Evolutionary conservation across 2,888 invertebrate genomes (phyloP).

Genomic region (Embidobia sp.): DNA sequence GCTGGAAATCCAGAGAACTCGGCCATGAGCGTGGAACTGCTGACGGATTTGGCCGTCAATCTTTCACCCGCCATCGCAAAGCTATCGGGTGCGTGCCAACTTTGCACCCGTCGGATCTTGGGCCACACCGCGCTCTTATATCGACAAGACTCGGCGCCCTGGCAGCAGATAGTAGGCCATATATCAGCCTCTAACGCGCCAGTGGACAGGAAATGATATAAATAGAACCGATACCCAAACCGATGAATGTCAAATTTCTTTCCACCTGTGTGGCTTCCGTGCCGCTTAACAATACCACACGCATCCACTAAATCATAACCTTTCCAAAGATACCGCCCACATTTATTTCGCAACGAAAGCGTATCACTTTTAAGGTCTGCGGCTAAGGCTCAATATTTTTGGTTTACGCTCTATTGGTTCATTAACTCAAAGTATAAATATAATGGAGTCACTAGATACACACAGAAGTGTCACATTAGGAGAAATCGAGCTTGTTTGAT

Average conservation of each 20-base stretch:
- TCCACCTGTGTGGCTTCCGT: slow-evolving; percentile 61
- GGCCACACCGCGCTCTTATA: slow-evolving; percentile 59
- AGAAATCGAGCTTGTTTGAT: too few species aligned
- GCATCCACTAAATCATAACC: slow-evolving; percentile 49
- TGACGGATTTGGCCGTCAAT: slow-evolving; percentile 80
- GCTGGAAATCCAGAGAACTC: slow-evolving; percentile 73
- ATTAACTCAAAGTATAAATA: too few species aligned
- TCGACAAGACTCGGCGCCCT: slow-evolving; percentile 49
- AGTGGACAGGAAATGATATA: slow-evolving; percentile 74
- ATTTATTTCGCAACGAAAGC: slow-evolving; percentile 14
- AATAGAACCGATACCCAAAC: slow-evolving; percentile 67
- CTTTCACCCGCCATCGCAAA: slow-evolving; percentile 77
- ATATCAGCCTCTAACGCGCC: slow-evolving; percentile 71
- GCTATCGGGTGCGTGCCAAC: slow-evolving; percentile 72
- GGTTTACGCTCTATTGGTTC: too few species aligned
- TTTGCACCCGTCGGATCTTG: slow-evolving; percentile 62
- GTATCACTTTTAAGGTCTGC: slow-evolving; percentile 1
- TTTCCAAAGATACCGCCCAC: slow-evolving; percentile 8
- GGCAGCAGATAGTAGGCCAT: slow-evolving; percentile 65
- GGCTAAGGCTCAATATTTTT: not conserved
- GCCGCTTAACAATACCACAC: slow-evolving; percentile 45
- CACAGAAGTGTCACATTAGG: too few species aligned
- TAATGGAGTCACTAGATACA: too few species aligned
- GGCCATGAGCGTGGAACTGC: slow-evolving; percentile 72
- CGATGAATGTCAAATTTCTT: slow-evolving; percentile 65